Evolutionary conservation across 2,113 vertebrate genomes (phyloP), one percentile per base, ranked within the genome.

Genomic region (Oreocharis arfaki): DNA sequence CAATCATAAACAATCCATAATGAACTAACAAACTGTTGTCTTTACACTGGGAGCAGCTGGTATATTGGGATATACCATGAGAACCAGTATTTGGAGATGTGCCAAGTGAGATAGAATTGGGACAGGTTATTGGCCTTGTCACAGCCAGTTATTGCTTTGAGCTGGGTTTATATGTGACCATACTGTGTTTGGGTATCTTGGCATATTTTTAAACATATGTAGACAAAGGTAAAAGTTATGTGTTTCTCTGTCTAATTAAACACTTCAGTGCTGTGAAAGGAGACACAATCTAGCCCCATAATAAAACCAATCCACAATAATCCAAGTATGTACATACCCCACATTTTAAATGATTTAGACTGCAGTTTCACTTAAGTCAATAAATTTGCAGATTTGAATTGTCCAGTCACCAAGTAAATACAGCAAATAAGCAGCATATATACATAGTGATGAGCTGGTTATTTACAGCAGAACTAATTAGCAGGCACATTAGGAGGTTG

Each of bases 131-230:
- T 63, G 16, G 46, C 19, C 19, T 32, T 2, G 2, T 28, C 22
- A 9, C 3, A 7, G 26, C 12, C 37, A 11, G 32, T 52, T 78
- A 60, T 7, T 61, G 41, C 20, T 64, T 73, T 69, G 53, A 68
- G 44, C 8, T 53, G n/a, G 13, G 10, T 91, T 87, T 75, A 5
- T 22, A 21, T 27, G 16, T 78, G 74, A 35, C 33, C 69, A 18
- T 28, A 49, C 10, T 0, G 0, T 24, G 28, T 63, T 70, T 81
- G 56, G 33, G 19, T 22, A 64, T 35, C 35, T 52, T 52, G 55
- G 37, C 32, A 11, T 52, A 6, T 41, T 84, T 75, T 68, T 68
- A 27, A 88, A 56, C 17, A 17, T 24, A 13, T 16, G 23, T 18
- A 63, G 26, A 44, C 33, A 33, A 67, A 74, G 21, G 30, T 70